These are phyloP conservation scores for Odontomyia ornata DNA, from an alignment of 2,888 invertebrate species.

Conservation along the genomic window DNA sequence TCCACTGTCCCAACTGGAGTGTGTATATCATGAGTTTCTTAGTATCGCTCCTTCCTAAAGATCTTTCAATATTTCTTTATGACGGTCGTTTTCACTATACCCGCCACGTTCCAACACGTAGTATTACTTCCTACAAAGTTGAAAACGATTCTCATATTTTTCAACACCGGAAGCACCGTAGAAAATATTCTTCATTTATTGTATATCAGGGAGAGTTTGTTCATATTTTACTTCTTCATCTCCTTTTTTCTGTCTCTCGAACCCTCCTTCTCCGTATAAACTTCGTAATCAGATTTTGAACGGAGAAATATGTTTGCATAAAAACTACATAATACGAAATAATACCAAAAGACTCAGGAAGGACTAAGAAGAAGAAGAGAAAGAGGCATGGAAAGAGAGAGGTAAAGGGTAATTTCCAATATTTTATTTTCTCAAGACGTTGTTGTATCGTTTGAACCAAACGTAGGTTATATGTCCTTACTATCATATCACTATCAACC, in stretches of 20 bases:
- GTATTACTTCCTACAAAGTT: not conserved
- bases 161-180: constrained; percentile 16
- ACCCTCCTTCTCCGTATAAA: constrained; percentile 61
- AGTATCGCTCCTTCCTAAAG: not conserved
- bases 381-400: not conserved
- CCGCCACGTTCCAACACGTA: not conserved
- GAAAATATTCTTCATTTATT: constrained; percentile 29
- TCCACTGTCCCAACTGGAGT: not conserved
- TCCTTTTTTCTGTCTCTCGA: no score
- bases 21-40: no score
- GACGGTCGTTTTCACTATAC: constrained; percentile 1
- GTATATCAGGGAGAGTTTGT: constrained; percentile 31
- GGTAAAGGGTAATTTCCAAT: no score
- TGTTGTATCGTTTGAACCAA: not conserved
- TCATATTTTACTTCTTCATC: constrained; percentile 61
- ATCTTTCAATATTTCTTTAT: constrained; percentile 36
- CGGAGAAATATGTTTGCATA: constrained; percentile 56
- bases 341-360: not conserved
- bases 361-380: not conserved
- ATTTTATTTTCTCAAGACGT: not conserved
- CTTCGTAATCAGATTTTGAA: constrained; percentile 64
- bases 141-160: constrained; percentile 40
- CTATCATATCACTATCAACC: constrained; percentile 1
- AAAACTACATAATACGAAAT: constrained; percentile 36
- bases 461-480: not conserved